Conservation (phyloP, 2,113 vertebrate species). For the Phaetusa simplex region DNA sequence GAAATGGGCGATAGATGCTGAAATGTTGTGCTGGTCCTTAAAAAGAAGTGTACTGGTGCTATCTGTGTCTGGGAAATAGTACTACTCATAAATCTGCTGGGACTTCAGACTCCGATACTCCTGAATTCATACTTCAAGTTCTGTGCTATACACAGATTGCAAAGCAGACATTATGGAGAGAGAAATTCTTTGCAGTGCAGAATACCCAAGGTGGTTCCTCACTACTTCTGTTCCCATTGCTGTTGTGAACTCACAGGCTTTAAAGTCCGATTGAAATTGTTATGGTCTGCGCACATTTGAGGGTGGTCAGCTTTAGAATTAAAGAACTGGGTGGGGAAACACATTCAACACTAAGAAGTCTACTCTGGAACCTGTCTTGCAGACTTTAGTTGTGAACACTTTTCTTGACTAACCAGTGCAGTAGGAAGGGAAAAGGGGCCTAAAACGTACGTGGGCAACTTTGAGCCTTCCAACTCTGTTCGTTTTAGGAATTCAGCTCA, state of each 20-base stretch:
- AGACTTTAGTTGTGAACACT: background rate
- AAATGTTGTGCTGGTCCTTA: background rate
- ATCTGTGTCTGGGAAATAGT: background rate
- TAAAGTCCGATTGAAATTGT: background rate
- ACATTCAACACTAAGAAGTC: background rate
- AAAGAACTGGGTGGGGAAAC: background rate
- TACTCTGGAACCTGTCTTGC: background rate
- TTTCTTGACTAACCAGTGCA: background rate
- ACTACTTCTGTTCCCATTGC: background rate
- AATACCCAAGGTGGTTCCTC: background rate
- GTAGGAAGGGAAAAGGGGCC: background rate
- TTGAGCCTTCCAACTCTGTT: background rate
- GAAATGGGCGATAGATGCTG: background rate
- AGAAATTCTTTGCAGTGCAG: background rate
- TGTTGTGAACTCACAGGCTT: background rate
- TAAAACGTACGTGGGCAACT: background rate
- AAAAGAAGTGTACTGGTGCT: background rate
- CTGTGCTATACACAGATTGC: background rate
- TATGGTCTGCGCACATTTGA: background rate
- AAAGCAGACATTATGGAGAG: accelerated
- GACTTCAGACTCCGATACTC: background rate
- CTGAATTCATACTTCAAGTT: background rate
- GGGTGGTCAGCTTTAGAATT: background rate
- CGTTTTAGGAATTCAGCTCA: background rate
- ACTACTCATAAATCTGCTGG: background rate